These are phyloP conservation scores for Oncorhynchus masou DNA, from an alignment of 2,113 vertebrate genomes.

Conservation along the genomic window DNA sequence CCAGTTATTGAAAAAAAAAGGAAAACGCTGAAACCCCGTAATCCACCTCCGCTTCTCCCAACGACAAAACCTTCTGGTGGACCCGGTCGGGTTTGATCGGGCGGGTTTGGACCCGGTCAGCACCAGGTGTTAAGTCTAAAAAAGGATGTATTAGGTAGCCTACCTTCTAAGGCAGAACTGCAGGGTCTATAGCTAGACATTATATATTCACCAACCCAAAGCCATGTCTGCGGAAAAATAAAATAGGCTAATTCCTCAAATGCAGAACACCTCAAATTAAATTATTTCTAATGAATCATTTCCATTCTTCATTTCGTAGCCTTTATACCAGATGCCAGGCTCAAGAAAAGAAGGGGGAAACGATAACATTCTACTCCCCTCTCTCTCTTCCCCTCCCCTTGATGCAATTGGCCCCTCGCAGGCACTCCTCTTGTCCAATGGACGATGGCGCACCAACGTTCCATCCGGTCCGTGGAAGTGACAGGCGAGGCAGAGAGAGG, in stretches of 20 bases:
- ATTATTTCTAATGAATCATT: background rate
- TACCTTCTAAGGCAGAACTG: too few species aligned
- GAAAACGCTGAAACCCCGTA: too few species aligned
- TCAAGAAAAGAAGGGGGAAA: background rate
- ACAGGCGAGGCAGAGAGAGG: constrained; percentile 18
- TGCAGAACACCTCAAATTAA: background rate
- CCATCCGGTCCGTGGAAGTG: constrained; percentile 59
- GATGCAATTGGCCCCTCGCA: constrained; percentile 57
- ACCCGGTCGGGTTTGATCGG: too few species aligned
- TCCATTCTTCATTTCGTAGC: background rate
- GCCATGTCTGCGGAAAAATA: too few species aligned
- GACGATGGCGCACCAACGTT: constrained; percentile 39
- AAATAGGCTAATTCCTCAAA: background rate
- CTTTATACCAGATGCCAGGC: constrained; percentile 22
- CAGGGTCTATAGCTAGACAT: too few species aligned
- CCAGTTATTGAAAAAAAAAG: too few species aligned
- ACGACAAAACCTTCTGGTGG: too few species aligned
- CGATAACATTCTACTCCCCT: background rate
- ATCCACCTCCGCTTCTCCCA: too few species aligned
- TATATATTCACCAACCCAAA: too few species aligned
- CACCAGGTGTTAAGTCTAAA: too few species aligned
- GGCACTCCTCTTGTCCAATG: constrained; percentile 66
- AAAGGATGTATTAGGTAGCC: too few species aligned
- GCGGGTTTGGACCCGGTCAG: too few species aligned
- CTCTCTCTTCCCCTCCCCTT: constrained; percentile 31